Evolutionary conservation across 2,113 vertebrate genomes (phyloP), one percentile per base, ranked within the genome.

Genomic region (Chinchilla lanigera): DNA sequence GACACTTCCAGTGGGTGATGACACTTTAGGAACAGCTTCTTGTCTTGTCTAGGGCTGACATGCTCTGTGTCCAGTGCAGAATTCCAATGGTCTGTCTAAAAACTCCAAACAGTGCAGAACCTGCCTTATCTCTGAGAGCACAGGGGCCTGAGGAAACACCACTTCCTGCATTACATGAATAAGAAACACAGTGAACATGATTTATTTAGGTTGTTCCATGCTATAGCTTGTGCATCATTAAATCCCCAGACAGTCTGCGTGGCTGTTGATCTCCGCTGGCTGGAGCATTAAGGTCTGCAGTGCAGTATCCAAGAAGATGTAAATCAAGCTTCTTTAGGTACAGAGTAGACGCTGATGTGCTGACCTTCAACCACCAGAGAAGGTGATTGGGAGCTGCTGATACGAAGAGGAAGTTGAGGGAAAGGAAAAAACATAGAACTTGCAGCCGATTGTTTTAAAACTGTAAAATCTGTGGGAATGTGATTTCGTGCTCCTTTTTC

Each of bases 391-490:
- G 35, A 12, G n/a, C 67, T 77, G 65, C 91, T 95, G 92, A 95
- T 84, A 75, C 5, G 78, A 69, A 83, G 78, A 96, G 95, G 87
- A 97, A 97, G 65, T 5, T 14, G 65, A 93, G 61, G 92, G 63
- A 93, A 95, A 92, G 95, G 97, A 95, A 98, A 90, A 41, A 47
- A 41, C 65, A 17, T 22, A 92, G 69, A 90, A 61, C 38, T 84
- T 91, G 47, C 56, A 88, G 71, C 17, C 93, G 93, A 93, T 97
- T 97, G 94, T 97, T 95, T 94, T 33, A 83, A 85, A 90, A 71
- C 41, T 47, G 65, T 63, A 22, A 20, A 41, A 26, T 95, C 94
- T 97, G 84, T 98, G 96, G 96, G 97, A 97, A 96, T 91, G 88
- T 82, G 82, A 86, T 69, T 95, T 95, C 93, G 82, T 41, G 73